Conservation (phyloP, 2,888 invertebrate genomes). For the Melipona beecheii region DNA sequence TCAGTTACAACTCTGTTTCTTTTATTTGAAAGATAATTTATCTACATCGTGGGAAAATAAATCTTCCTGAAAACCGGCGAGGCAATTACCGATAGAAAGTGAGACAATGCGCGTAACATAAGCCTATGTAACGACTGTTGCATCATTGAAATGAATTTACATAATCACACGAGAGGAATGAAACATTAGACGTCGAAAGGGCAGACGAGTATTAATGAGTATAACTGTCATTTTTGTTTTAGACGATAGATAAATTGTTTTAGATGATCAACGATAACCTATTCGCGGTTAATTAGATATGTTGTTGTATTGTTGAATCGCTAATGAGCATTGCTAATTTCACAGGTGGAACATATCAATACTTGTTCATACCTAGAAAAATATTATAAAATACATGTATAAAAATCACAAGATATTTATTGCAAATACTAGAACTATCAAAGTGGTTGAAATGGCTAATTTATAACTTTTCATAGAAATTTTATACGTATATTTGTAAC, state of each 20-base stretch:
- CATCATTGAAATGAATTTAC: slow-evolving; percentile 18
- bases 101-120: slow-evolving; percentile 3
- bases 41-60: slow-evolving; percentile 18
- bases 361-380: background rate
- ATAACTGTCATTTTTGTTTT: background rate
- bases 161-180: background rate
- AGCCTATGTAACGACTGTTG: slow-evolving; percentile 11
- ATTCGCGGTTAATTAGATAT: background rate
- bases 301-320: background rate
- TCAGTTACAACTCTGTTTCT: background rate
- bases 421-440: background rate
- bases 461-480: too few species aligned
- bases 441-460: too few species aligned
- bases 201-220: slow-evolving; percentile 26
- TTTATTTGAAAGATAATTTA: background rate
- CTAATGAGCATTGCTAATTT: background rate
- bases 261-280: background rate
- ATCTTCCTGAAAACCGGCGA: slow-evolving; percentile 9
- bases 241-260: background rate
- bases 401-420: background rate
- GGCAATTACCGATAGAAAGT: slow-evolving; percentile 38
- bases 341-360: background rate
- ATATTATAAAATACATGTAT: background rate
- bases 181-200: slow-evolving; percentile 11
- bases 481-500: too few species aligned